Evolutionary conservation across 2,888 invertebrate genomes (phyloP), one percentile per base, ranked within the genome.

Genomic region (Nemotelus pantherinus): DNA sequence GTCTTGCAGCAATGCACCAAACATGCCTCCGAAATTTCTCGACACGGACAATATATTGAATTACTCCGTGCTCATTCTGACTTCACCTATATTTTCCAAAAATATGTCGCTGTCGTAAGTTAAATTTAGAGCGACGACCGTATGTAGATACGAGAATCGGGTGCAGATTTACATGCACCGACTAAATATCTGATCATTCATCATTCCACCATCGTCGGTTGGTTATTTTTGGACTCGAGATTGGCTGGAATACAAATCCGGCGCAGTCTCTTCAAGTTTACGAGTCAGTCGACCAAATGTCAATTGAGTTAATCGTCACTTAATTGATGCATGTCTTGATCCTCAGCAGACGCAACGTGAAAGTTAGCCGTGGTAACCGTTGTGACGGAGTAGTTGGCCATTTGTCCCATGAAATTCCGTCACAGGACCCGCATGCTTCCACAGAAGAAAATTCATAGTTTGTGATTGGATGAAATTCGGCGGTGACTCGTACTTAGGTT

Each of bases 221-320:
- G 25, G 53, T 55, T 70, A 70, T 70, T 70, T 70, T 53, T 25
- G 41, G 60, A 60, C 5, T 7, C 39, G 7, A 2, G 39, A 60
- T 25, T 25, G 60, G 7, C 60, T 60, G 60, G 60, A 60, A 60
- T 43, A 7, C 39, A 25, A 25, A 25, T 1, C 1, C 25, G 25
- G 25, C 25, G 25, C 25, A 25, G 25, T 25, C 25, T 25, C 25
- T 25, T 25, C 25, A 25, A 25, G 25, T 25, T 25, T 25, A 25
- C 25, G 60, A 60, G 43, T 6, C 70, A 43, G 43, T 3, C 53
- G 41, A 70, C 43, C 9, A 5, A 70, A 55, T 41, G 55, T 53
- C 53, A 70, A 70, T 70, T 53, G 55, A 70, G n/a, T 70, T 3
- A 70, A 55, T 70, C 41, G 44, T 47, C 10, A 2, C 70, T 70